Conservation (phyloP, 2,888 invertebrate genomes). For the Antitype chi region DNA sequence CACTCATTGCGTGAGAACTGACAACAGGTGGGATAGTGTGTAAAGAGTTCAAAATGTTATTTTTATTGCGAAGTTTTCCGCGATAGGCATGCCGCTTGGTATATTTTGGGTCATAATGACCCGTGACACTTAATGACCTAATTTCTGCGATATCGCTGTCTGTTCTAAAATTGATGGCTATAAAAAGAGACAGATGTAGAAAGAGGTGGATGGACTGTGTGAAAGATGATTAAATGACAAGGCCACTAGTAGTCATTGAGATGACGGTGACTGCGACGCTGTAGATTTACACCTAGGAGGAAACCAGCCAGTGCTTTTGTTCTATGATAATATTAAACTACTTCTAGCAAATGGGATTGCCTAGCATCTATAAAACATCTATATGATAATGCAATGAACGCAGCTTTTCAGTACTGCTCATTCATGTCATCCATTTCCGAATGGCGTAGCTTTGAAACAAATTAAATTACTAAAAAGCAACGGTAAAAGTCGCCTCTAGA, state of each 20-base stretch:
- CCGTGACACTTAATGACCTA: background rate
- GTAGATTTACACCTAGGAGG: background rate
- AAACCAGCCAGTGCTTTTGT: background rate
- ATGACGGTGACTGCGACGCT: background rate
- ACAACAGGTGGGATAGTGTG: conserved; percentile 29
- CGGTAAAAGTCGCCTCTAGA: conserved; percentile 1
- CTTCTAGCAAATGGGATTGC: background rate
- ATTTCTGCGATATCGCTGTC: background rate
- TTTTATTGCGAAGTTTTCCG: conserved; percentile 30
- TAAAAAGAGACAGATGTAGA: background rate
- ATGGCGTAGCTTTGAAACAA: conserved; percentile 10
- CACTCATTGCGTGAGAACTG: conserved; percentile 45
- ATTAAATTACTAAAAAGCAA: conserved; percentile 5
- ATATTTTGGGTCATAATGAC: conserved; percentile 18
- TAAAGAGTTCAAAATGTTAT: conserved; percentile 32
- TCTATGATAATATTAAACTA: background rate
- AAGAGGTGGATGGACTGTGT: background rate
- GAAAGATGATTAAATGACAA: background rate
- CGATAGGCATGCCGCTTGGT: background rate
- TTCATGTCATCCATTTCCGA: background rate
- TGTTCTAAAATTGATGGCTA: background rate
- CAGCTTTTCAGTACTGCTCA: background rate
- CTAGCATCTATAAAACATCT: background rate
- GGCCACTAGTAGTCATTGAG: background rate
- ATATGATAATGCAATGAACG: background rate